These are phyloP conservation scores for Leiothrix lutea DNA, from an alignment of 2,113 vertebrate genomes.

Conservation along the genomic window DNA sequence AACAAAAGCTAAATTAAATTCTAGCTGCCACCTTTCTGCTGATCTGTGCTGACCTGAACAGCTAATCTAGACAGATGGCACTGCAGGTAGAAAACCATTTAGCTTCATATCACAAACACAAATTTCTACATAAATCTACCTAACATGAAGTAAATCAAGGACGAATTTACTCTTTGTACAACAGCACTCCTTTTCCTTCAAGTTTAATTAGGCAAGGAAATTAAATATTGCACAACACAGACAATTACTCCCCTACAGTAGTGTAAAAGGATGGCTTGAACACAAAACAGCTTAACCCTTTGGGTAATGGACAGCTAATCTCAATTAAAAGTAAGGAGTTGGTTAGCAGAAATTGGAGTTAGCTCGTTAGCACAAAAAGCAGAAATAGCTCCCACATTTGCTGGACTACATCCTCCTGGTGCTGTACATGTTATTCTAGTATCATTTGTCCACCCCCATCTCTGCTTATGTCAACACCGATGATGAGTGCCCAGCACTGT, in stretches of 20 bases:
- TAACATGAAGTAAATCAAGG: not conserved
- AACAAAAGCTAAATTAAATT: not conserved
- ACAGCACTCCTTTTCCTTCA: not conserved
- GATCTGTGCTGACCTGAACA: not conserved
- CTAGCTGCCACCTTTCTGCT: not conserved
- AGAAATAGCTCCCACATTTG: not conserved
- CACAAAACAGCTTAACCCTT: not conserved
- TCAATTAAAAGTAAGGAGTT: not conserved
- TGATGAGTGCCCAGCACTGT: not conserved
- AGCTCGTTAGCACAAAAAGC: not conserved
- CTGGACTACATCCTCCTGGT: not conserved
- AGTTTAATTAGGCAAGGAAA: slow-evolving; percentile 29
- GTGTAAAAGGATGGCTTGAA: not conserved
- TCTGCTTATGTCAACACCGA: slow-evolving; percentile 22
- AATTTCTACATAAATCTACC: not conserved
- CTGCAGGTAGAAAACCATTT: not conserved
- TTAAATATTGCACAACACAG: not conserved
- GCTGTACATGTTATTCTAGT: not conserved
- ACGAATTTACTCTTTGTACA: not conserved
- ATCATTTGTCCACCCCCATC: slow-evolving; percentile 36
- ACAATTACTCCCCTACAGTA: not conserved
- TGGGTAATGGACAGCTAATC: not conserved
- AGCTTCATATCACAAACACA: not conserved
- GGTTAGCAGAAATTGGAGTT: too few species aligned
- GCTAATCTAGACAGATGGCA: not conserved